phyloP scores from a whole-genome alignment of 2,113 vertebrate species.

The Alexandromys fortis region DNA sequence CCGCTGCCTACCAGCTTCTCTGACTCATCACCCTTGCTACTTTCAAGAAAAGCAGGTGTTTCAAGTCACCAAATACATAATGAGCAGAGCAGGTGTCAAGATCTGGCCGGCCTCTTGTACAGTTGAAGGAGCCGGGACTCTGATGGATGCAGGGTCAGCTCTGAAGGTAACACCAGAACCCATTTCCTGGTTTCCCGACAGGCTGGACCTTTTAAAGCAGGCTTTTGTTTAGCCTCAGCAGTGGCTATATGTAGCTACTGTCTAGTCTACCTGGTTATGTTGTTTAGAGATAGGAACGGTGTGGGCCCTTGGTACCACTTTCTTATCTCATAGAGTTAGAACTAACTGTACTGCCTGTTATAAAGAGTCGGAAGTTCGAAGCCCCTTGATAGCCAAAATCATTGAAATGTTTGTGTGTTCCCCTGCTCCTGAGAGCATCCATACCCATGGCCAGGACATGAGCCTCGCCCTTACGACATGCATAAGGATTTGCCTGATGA shows the following conservation, averaged over 20 bases:
- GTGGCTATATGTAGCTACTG: neutral
- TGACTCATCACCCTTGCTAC: neutral
- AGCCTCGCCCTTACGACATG: neutral
- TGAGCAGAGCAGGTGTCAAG: neutral
- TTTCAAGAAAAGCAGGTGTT: constrained; percentile 15
- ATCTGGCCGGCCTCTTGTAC: neutral
- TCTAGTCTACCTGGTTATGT: neutral
- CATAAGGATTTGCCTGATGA: neutral
- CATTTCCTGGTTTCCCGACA: neutral
- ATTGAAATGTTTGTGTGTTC: neutral
- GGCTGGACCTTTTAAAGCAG: neutral
- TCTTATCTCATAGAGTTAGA: constrained; percentile 4
- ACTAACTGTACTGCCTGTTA: neutral
- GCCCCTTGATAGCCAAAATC: neutral
- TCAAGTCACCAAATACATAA: neutral
- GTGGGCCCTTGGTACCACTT: neutral
- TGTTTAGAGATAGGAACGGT: neutral
- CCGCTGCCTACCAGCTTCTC: neutral
- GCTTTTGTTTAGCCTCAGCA: neutral
- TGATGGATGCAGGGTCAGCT: neutral
- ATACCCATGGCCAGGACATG: neutral
- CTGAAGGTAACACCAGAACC: neutral
- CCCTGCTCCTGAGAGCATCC: neutral
- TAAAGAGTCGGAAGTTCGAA: neutral
- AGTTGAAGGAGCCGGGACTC: neutral